A percentile compares a stretch with the other conserved stretches of the same genome.
phyloP scores from a whole-genome alignment of 2,113 vertebrate genomes.

The Heptranchias perlo region DNA sequence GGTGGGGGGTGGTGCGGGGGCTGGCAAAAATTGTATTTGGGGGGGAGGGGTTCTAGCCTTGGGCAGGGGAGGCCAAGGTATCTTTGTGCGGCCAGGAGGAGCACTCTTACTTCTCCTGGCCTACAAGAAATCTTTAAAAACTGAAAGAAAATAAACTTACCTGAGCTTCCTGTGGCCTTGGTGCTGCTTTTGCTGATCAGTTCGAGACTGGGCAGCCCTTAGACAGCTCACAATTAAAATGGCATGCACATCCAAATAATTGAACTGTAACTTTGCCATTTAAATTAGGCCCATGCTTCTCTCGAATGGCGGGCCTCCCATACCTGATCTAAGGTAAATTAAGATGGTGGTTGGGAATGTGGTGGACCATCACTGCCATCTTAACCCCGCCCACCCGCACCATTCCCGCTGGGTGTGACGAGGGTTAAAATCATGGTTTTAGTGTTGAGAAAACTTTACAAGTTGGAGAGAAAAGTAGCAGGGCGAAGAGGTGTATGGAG shows the following conservation, averaged over 20 bases:
- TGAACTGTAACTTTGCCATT: not conserved
- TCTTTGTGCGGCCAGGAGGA: not conserved
- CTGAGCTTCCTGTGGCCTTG: not conserved
- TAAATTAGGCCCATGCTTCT: not conserved
- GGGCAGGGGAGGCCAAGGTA: not conserved
- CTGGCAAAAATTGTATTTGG: too few species aligned
- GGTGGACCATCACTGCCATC: not conserved
- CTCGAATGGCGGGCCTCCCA: not conserved
- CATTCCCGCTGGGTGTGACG: too few species aligned
- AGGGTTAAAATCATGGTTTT: too few species aligned
- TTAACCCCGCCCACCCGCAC: too few species aligned
- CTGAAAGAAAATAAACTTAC: not conserved
- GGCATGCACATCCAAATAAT: not conserved
- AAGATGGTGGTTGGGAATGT: not conserved
- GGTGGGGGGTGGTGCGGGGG: too few species aligned
- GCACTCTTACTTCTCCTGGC: not conserved
- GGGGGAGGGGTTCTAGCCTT: not conserved
- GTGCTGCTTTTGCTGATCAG: not conserved
- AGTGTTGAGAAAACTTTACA: not conserved
- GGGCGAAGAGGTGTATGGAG: not conserved
- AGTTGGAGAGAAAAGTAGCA: not conserved
- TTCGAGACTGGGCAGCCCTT: not conserved
- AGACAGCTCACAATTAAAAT: not conserved
- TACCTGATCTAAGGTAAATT: not conserved
- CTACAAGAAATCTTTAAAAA: not conserved